Evolutionary conservation across 2,888 invertebrate genomes (phyloP), one percentile per base, ranked within the genome.

Genomic region (Ectemnius continuus): DNA sequence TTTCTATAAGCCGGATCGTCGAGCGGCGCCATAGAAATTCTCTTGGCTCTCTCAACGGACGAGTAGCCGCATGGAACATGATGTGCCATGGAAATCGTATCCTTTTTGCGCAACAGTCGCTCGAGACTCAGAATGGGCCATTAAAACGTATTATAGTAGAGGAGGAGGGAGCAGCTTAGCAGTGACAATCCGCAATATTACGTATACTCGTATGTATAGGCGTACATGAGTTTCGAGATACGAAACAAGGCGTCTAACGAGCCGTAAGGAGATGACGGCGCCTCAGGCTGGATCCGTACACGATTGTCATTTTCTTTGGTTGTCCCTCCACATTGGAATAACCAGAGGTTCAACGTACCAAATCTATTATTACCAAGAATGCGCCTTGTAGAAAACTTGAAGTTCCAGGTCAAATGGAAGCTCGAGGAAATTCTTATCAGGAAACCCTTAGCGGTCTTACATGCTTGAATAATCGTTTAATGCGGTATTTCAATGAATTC

Each of bases 191-290:
- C 52, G 48, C 67, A 75, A 77, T 81, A 80, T 81, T 80, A 75
- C 79, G 67, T 73, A 69, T 65, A 65, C 79, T 71, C 78, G 52
- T 52, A 13, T 52, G 16, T 16, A 16, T 14, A 52, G n/a, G 16
- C 52, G 70, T 79, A 76, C 65, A 73, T 73, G 73, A 75, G 79
- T 83, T 84, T 84, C 77, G 79, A 79, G 82, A 83, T 82, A 79
- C 79, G 84, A 84, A 86, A 88, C 85, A 87, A 87, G 85, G 79
- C 83, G 82, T 85, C 84, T 88, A 88, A 86, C 86, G 86, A 87
- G 86, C 78, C 83, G 84, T 81, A 85, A 87, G 86, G 81, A 85
- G 83, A 85, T 81, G 81, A 78, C 76, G 76, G 77, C 36, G 84
- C 84, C 84, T 83, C 78, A 75, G 81, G 86, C 77, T 76, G 79